Percentiles rank a stretch among this genome's conserved stretches.
Evolutionary conservation across 1,140 invertebrate species (phyloP).

Genomic region (Drosophila aff.): DNA sequence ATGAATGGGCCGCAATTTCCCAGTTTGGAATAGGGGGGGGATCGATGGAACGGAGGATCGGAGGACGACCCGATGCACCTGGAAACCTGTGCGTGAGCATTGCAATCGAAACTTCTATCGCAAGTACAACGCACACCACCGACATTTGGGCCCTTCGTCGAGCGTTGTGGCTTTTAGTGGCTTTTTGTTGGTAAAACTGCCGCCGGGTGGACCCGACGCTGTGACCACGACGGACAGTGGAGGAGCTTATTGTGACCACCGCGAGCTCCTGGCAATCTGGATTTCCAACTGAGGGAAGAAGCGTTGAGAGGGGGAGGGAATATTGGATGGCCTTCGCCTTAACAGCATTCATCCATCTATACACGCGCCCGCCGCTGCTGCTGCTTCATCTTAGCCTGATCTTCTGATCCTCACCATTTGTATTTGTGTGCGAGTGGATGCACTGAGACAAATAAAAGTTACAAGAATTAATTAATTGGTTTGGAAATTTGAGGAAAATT

Average conservation of each 20-base stretch:
- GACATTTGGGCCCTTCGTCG: conserved; percentile 72
- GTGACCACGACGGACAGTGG: conserved; percentile 58
- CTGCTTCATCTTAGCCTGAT: conserved; percentile 47
- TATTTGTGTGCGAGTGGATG: conserved; percentile 47
- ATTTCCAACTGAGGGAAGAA: conserved; percentile 40
- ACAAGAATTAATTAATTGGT: neutral
- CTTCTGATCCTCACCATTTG: conserved; percentile 78
- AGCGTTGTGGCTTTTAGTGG: conserved; percentile 9
- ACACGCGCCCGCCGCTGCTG: conserved; percentile 40
- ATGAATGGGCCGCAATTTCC: conserved; percentile 77
- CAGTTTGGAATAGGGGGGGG: conserved; percentile 46
- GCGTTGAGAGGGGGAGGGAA: conserved; percentile 2
- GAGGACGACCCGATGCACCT: conserved; percentile 9
- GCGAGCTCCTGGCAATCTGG: conserved; percentile 73
- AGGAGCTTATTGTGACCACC: conserved; percentile 76
- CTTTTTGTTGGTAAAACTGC: conserved; percentile 37
- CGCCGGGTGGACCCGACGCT: conserved; percentile 56
- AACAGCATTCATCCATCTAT: conserved; percentile 79
- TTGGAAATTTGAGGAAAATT: too few species aligned
- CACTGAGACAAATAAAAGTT: neutral
- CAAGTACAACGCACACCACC: conserved; percentile 61
- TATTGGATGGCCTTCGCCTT: conserved; percentile 79
- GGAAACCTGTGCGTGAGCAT: conserved; percentile 62
- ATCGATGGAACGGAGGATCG: conserved; percentile 1
- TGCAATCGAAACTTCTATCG: conserved; percentile 81